Conservation (phyloP, 53 echinoderm and acorn worm genomes). For the Temnopleurus reevesii region DNA sequence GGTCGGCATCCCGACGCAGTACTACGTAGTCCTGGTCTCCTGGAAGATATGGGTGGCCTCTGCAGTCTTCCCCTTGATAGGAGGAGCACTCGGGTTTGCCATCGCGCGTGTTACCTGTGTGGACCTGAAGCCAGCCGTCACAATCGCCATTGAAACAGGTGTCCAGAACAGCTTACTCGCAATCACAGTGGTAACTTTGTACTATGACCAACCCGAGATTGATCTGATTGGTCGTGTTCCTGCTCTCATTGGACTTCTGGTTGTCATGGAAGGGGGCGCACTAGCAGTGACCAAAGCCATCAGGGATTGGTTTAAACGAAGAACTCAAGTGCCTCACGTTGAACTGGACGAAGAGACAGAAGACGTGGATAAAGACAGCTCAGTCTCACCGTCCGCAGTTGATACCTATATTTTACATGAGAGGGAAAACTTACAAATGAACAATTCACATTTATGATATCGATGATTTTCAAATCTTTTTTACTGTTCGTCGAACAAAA, state of each 20-base stretch:
- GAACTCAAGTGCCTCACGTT: constrained; percentile 32
- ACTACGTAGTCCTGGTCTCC: constrained; percentile 52
- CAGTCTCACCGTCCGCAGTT: background rate
- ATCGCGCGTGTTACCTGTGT: constrained; percentile 26
- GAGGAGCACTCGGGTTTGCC: constrained; percentile 36
- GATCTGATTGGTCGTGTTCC: constrained; percentile 61
- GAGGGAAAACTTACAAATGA: background rate
- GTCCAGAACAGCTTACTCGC: constrained; percentile 63
- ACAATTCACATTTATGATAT: background rate
- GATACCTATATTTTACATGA: background rate
- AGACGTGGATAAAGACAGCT: background rate
- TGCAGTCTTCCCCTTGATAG: constrained; percentile 55
- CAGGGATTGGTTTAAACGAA: background rate
- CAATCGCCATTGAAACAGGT: constrained; percentile 64
- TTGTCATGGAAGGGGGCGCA: constrained; percentile 57
- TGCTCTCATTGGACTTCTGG: constrained; percentile 43
- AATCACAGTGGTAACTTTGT: constrained; percentile 47
- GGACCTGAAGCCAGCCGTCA: constrained; percentile 22
- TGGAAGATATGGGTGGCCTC: constrained; percentile 53
- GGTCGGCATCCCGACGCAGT: constrained; percentile 57
- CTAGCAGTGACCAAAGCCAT: constrained; percentile 17
- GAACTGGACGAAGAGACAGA: constrained; percentile 33
- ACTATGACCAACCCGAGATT: constrained; percentile 61
- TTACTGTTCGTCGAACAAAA: no score
- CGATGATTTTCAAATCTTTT: no score